Base-by-base conservation (phyloP, 1,140 invertebrate genomes). In the Anagrus nilaparvatae region DNA sequence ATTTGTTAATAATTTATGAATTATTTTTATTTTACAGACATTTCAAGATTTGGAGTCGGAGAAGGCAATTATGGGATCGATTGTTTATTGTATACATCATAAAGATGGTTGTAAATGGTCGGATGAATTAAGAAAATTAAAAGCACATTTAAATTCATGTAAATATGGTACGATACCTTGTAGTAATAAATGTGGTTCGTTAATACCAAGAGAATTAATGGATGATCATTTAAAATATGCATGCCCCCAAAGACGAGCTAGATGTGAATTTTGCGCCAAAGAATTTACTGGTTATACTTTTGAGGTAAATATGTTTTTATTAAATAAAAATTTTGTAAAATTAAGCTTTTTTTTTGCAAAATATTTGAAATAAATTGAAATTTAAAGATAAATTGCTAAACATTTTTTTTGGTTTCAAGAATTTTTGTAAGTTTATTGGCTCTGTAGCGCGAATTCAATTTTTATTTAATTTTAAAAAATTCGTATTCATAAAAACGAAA, bases 31-130 rank as follows among this genome's bases (percentile, higher is more conserved):
- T 50, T 75, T 74, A 41, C 72, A 88, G 84, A 86, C 84, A 53
- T 86, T 84, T 63, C 81, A 81, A 52, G 82, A 84, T 55, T 75
- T 82, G 16, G 84, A 87, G 58, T 80, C 87, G 17, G 84, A 91
- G 63, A 86, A 88, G 63, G 82, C 86, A 54, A 88, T 93, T 53
- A 90, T 93, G 86, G 84, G 84, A 47, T 91, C 87, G 19, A 76
- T 90, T 56, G 86, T 94, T 24, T 89, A 87, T 55, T 94, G 90
- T 67, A 90, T 92, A 58, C 89, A 93, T 59, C 84, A 90, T 63
- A 89, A 91, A 57, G 87, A 93, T 60, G 90, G 90, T 38, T 96
- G 91, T 71, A 87, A 89, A 59, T 96, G 90, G 91, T 85, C 84
- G 2, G 91, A 92, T 60, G 87, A 92, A 64, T 74, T 94, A 28